Evolutionary conservation across 2,888 invertebrate genomes (phyloP), one percentile per base, ranked within the genome.

Genomic region (Apamea sordens): DNA sequence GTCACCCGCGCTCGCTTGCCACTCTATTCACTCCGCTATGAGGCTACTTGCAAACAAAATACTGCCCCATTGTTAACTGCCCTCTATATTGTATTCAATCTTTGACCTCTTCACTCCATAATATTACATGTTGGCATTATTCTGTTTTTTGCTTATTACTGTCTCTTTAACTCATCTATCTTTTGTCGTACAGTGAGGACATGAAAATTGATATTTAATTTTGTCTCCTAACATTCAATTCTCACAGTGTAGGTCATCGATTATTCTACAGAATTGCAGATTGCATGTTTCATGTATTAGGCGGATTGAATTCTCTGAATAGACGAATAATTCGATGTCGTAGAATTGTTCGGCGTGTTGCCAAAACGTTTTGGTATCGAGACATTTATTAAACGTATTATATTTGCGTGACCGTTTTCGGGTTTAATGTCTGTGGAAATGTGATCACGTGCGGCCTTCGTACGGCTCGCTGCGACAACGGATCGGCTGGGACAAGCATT

Each of bases 381-480:
- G 91, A 91, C 93, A 93, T 93, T 94, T 92, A 92, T 90, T 92
- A 88, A 92, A 92, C 90, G 92, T 91, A 94, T 93, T 93, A 94
- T 93, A 91, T 94, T 94, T 93, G 94, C 95, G 94, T 95, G 95
- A 94, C 92, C 92, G 90, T 94, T 95, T 95, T 93, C 91, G 91
- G 91, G 89, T 88, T 84, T 92, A 93, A 94, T 94, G 91, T 93
- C 93, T 90, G 90, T 93, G 94, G 94, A 96, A 96, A 96, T 96
- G 95, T 91, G 94, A 94, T 96, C 96, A 96, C 96, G 95, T 95
- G 90, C 96, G 94, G 94, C 95, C 96, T 95, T 95, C 95, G 93
- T 93, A 93, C 88, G 85, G 90, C 90, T 91, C 88, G 93, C 92
- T 91, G 93, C 91, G 94, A 95, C 94, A 95, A 92, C 91, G 56